Percentiles rank a stretch among this genome's conserved stretches.
phyloP scores from a whole-genome alignment of 2,797 vertebrate species.

The Chromis chromis region DNA sequence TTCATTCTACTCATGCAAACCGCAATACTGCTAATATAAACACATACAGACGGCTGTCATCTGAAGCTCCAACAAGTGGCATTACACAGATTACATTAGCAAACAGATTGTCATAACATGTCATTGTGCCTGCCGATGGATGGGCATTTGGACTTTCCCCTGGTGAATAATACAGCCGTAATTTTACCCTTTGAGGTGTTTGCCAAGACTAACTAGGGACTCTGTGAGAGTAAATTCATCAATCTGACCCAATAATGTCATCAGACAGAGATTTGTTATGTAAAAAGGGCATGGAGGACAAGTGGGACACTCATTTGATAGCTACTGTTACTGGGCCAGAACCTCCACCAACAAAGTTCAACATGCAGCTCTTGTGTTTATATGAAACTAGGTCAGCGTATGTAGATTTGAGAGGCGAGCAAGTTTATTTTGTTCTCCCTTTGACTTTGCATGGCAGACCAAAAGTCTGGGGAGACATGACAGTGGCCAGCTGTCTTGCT shows the following conservation, averaged over 20 bases:
- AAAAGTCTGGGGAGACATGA: conserved; percentile 40
- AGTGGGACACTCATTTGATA: conserved; percentile 15
- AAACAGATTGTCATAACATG: conserved; percentile 58
- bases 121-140: conserved; percentile 35
- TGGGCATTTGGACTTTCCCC: conserved; percentile 17
- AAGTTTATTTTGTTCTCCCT: background rate
- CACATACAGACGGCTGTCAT: conserved; percentile 15
- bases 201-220: conserved; percentile 45
- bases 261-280: conserved; percentile 19
- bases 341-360: background rate
- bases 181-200: conserved; percentile 49
- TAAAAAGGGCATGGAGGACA: conserved; percentile 29
- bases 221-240: conserved; percentile 48
- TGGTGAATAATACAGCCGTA: conserved; percentile 40
- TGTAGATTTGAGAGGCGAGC: background rate
- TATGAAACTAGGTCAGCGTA: conserved; percentile 5
- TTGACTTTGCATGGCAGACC: conserved; percentile 19
- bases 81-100: conserved; percentile 43
- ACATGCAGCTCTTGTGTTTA: background rate
- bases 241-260: conserved; percentile 61
- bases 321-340: conserved; percentile 4
- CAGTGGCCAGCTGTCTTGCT: conserved; percentile 74
- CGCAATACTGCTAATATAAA: conserved; percentile 25
- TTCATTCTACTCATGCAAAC: conserved; percentile 27
- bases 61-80: conserved; percentile 31